Percentiles rank a stretch among this genome's conserved stretches.
Evolutionary conservation across 1,140 invertebrate genomes (phyloP).

Genomic region (Galleria mellonella): DNA sequence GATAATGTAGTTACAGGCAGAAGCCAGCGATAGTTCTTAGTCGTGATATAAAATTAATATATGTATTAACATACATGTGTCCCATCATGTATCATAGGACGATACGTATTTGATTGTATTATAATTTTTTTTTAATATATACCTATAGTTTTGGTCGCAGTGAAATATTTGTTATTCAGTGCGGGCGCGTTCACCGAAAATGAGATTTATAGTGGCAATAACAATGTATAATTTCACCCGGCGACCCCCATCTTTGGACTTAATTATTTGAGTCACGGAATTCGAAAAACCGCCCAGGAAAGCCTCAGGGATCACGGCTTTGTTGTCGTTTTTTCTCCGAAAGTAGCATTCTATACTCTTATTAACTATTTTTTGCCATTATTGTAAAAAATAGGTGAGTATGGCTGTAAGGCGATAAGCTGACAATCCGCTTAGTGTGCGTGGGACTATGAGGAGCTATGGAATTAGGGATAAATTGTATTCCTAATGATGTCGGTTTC

Average conservation of each 20-base stretch:
- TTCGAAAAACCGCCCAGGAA: slow-evolving; percentile 57
- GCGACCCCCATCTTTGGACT: slow-evolving; percentile 49
- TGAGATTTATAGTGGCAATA: slow-evolving; percentile 64
- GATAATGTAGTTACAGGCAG: too few species aligned
- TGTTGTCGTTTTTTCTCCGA: slow-evolving; percentile 49
- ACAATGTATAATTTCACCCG: slow-evolving; percentile 68
- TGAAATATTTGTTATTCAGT: slow-evolving; percentile 45
- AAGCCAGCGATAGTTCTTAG: too few species aligned
- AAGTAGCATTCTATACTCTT: slow-evolving; percentile 46
- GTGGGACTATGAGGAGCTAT: slow-evolving; percentile 30
- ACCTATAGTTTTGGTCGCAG: too few species aligned
- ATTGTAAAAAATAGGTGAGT: slow-evolving; percentile 61
- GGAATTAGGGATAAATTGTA: slow-evolving; percentile 61
- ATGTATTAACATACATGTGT: too few species aligned
- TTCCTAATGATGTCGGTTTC: slow-evolving; percentile 28
- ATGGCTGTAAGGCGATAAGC: slow-evolving; percentile 57
- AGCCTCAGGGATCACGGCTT: slow-evolving; percentile 56
- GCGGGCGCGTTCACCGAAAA: slow-evolving; percentile 45
- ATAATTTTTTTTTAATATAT: too few species aligned
- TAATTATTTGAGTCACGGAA: slow-evolving; percentile 73
- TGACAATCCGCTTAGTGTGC: slow-evolving; percentile 63
- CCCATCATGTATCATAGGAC: too few species aligned
- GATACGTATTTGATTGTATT: too few species aligned
- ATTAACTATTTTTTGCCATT: slow-evolving; percentile 45
- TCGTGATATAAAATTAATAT: too few species aligned